Conservation (phyloP, 2,888 invertebrate genomes). For the Dryocosmus kuriphilus region DNA sequence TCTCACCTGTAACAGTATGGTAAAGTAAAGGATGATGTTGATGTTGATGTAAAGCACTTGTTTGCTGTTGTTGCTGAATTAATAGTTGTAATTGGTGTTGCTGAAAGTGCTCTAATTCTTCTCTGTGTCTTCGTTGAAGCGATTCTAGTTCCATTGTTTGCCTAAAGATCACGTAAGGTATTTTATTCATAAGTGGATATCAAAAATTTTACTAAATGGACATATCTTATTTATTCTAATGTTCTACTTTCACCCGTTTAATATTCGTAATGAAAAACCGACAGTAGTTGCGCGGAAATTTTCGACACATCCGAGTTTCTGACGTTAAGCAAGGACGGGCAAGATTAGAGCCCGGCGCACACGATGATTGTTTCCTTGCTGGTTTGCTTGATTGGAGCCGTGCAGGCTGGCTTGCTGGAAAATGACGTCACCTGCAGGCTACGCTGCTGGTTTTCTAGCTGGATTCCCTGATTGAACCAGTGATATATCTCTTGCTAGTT, state of each 20-base stretch:
- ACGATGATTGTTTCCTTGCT: no score
- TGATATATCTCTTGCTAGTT: no score
- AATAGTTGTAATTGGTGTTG: conserved; percentile 74
- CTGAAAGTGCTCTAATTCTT: conserved; percentile 75
- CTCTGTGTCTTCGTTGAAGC: conserved; percentile 76
- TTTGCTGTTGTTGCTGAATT: conserved; percentile 75
- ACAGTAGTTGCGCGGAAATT: no score
- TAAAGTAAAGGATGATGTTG: conserved; percentile 74
- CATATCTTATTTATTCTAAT: neutral
- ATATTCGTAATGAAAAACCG: no score
- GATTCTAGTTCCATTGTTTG: conserved; percentile 78
- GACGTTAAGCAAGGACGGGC: no score
- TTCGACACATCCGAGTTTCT: no score
- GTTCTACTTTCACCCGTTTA: neutral
- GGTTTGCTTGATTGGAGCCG: no score
- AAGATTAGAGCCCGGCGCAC: no score
- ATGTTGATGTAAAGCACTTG: conserved; percentile 74
- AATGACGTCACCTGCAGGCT: no score
- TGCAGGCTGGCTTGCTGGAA: no score
- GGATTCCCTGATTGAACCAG: no score
- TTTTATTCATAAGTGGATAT: neutral
- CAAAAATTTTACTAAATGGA: neutral
- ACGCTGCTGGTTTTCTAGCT: no score
- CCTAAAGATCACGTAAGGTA: conserved; percentile 54
- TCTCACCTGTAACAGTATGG: conserved; percentile 72